Evolutionary conservation across 2,113 vertebrate genomes (phyloP).

Genomic region (Uropsilus gracilis): DNA sequence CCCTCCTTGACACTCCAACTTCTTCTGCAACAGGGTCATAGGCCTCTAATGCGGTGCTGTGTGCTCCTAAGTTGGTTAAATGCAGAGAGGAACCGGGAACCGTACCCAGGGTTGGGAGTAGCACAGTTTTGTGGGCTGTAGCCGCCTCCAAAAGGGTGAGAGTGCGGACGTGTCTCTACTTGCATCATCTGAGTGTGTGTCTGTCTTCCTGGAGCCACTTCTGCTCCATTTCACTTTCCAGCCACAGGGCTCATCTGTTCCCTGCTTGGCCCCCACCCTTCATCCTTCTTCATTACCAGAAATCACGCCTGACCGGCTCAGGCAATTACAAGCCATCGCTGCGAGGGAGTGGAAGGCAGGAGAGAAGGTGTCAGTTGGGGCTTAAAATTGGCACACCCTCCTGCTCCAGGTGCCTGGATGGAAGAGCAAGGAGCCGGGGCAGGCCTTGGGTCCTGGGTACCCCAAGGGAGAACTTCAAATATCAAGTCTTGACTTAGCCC

Average conservation of each 20-base stretch:
- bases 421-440: neutral
- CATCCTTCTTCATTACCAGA: neutral
- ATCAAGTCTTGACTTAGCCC: neutral
- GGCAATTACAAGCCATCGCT: neutral
- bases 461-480: neutral
- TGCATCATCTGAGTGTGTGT: neutral
- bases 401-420: neutral
- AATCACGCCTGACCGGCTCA: neutral
- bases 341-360: neutral
- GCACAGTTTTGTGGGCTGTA: neutral
- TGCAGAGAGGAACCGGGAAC: neutral
- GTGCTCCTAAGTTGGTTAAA: neutral
- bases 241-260: neutral
- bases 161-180: neutral
- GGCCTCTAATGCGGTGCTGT: accelerated
- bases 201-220: neutral
- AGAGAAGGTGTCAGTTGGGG: neutral
- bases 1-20: neutral
- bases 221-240: neutral
- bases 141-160: neutral
- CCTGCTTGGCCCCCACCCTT: neutral
- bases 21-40: accelerated
- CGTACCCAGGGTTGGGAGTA: neutral
- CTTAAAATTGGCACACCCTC: neutral
- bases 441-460: no score